Evolutionary conservation across 1,140 invertebrate genomes (phyloP), one percentile per base, ranked within the genome.

Genomic region (Scaptomyza montana): DNA sequence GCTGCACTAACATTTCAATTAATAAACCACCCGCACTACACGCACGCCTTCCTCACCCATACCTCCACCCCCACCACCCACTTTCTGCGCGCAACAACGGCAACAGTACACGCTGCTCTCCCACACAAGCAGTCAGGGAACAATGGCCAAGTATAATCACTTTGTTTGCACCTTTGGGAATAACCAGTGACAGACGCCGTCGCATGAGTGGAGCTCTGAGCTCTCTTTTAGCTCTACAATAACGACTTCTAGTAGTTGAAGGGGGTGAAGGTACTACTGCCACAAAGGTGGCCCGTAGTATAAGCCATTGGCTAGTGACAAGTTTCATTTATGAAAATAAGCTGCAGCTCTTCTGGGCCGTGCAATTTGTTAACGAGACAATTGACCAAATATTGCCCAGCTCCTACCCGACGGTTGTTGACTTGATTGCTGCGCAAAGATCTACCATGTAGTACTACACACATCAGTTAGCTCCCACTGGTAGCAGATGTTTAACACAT

Each of bases 121-220:
- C 55, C 74, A 63, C 74, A 63, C 59, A 61, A 46, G 55, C 57
- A 78, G 79, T 80, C 74, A 77, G 85, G 80, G 85, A 89, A 84
- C 80, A 89, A 89, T 89, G 78, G 84, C 69, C 77, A 89, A 89
- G 84, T 89, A 89, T 89, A 89, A 89, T 89, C 84, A 89, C 84
- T 89, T 89, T 89, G 84, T 89, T 89, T 89, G 85, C 85, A 89
- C 84, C 84, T 89, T 75, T 89, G 84, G 84, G 84, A 89, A 89
- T 89, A 80, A 51, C 56, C 84, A 84, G 84, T 84, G 84, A 87
- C 84, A 89, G 84, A 89, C 84, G 69, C 77, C 75, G 66, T 74
- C 71, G 74, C 71, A 74, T 65, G 65, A 77, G 60, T 65, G 70
- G 71, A 70, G 59, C 69, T 71, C 66, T 66, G 47, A 59, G 75